Percentiles rank a stretch among this genome's conserved stretches.
Conservation (phyloP, 2,113 vertebrate species). For the Gymnocephalus cernua region DNA sequence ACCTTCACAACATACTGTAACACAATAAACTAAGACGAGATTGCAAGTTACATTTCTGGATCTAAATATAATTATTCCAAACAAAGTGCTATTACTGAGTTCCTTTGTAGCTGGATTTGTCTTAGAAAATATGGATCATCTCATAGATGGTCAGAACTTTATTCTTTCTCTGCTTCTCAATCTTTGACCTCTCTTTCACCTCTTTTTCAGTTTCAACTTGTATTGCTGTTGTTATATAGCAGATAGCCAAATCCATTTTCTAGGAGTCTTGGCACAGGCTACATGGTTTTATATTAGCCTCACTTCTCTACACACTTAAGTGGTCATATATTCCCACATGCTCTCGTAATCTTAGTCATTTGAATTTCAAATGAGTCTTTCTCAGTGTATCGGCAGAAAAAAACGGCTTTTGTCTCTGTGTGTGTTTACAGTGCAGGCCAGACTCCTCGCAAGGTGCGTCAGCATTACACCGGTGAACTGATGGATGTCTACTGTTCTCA, state of each 20-base stretch:
- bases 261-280: background rate
- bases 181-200: background rate
- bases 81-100: background rate
- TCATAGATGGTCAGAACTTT: background rate
- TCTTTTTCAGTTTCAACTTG: background rate
- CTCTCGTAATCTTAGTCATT: background rate
- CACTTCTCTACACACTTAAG: background rate
- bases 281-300: background rate
- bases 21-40: background rate
- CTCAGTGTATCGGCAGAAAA: background rate
- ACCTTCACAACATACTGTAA: background rate
- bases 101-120: no score
- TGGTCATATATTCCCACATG: background rate
- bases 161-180: background rate
- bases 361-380: background rate
- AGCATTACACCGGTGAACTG: slow-evolving; percentile 87
- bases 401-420: slow-evolving; percentile 4
- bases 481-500: slow-evolving; percentile 96
- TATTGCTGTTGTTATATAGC: background rate
- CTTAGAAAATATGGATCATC: background rate
- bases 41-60: background rate
- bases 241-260: background rate
- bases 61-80: background rate
- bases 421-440: slow-evolving; percentile 90
- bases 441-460: slow-evolving; percentile 92